Evolutionary conservation across 35 echinoderm and acorn worm genomes (phyloP), one percentile per base, ranked within the genome.

Genomic region (Amphiura filiformis): DNA sequence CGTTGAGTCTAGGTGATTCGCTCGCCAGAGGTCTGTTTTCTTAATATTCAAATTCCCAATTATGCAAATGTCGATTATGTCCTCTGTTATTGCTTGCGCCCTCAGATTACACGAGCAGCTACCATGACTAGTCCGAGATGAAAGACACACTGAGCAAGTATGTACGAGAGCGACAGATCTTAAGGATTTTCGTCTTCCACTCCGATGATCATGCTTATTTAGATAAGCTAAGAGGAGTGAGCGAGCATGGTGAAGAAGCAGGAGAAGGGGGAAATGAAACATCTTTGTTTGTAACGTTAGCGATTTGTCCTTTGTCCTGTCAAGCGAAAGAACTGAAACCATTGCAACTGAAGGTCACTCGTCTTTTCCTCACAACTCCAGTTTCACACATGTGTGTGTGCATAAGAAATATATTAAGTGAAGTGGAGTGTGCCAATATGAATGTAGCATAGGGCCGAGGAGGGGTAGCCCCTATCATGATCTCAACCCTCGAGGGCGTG

Each of bases 231-330:
- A 83, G 31, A 83, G 11, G 15, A 26, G 23, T 13, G 40, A 26
- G 34, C 13, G 35, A 61, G 57, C 11, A 32, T 7, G 44, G 57
- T 33, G 44, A 65, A 2, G 82, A 41, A 84, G 47, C 14, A 32
- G 44, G 26, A 84, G 82, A 56, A 57, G 17, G 35, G 35, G 35
- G 49, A 84, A 44, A 83, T 70, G 61, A 70, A 70, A 70, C 61
- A 70, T 70, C 61, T 70, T 70, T 70, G 61, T 70, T 70, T 70
- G 61, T 23, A 15, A 23, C 26, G 9, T 3, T 70, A 23, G 61
- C 26, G 61, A 70, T 18, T 30, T 70, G 28, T 70, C 61, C 61
- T 70, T 70, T 70, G 61, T 70, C 61, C 61, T 70, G 61, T 70
- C 61, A 70, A 23, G 15, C 61, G 28, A 52, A 52, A 9, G 41